Evolutionary conservation across 2,113 vertebrate genomes (phyloP), one percentile per base, ranked within the genome.

Genomic region (Parus major): DNA sequence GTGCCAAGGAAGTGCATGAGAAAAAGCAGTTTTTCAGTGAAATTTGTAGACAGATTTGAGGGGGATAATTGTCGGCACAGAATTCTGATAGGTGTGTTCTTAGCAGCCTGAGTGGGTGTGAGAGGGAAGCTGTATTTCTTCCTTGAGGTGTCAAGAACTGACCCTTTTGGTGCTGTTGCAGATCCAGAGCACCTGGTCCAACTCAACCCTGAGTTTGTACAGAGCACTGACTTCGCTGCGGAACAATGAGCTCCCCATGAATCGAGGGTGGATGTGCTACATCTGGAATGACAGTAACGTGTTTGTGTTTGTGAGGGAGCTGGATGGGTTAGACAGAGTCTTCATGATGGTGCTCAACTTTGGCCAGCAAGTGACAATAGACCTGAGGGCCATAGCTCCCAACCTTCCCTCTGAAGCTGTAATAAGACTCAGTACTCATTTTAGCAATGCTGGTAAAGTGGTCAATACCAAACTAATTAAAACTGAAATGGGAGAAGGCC

Each of bases 311-410:
- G 95, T 98, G 39, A 98, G 99, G 79, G 99, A 99, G 95, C 35
- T 99, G 47, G 98, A 99, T 24, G 99, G 99, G 20, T 88, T 98
- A 4, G 70, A 97, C 81, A 97, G 31, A 85, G 98, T 97, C 61
- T 99, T 99, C 80, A 98, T 99, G 41, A 92, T 99, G 82, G 96
- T 99, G 91, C 98, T 99, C 64, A 99, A 99, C 97, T 99, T 99
- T 15, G 99, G 99, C 76, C 84, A 97, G 23, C 52, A 95, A 23
- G 92, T 97, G 0, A 63, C 92, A 68, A 94, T 96, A 28, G 98
- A 99, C 94, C 96, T 99, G 70, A 73, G 86, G 70, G 97, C 97
- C n/a, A 22, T 92, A 19, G 52, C 98, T 76, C 83, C 53, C 5
- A 96, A 97, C 82, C 95, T 99, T 47, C 99, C 99, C 6, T 80